Conservation (phyloP, 2,888 invertebrate species). For the Stenotaenia linearis region DNA sequence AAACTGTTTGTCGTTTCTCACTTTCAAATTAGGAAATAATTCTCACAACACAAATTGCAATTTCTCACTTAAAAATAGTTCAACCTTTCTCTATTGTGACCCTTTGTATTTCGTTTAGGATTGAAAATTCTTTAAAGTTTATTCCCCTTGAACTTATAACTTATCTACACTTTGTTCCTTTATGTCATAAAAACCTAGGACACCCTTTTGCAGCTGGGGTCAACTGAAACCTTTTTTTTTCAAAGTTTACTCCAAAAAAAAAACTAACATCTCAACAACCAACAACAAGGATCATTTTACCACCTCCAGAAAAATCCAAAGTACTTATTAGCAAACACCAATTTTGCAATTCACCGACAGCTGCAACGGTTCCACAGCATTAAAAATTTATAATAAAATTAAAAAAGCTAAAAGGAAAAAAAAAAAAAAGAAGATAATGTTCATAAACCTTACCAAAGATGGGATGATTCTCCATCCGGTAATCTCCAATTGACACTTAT, state of each 20-base stretch:
- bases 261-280: neutral
- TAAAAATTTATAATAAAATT: neutral
- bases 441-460: neutral
- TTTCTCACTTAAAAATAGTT: too few relatives aligned
- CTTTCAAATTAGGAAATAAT: neutral
- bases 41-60: too few relatives aligned
- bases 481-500: slow-evolving; percentile 5
- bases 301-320: neutral
- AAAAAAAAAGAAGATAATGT: neutral
- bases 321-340: slow-evolving; percentile 4
- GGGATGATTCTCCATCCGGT: neutral
- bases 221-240: neutral
- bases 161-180: neutral
- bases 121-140: neutral
- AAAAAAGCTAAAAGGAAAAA: neutral
- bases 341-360: slow-evolving; percentile 3
- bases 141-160: neutral
- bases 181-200: neutral
- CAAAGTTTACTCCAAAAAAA: neutral
- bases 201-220: slow-evolving; percentile 6
- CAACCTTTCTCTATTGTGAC: too few relatives aligned
- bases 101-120: neutral
- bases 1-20: neutral
- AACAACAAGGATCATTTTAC: slow-evolving; percentile 8
- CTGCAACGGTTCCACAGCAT: neutral